Percentiles rank a stretch among this genome's conserved stretches.
phyloP scores from a whole-genome alignment of 2,797 vertebrate species.

The Ctenopoma kingsleyae region DNA sequence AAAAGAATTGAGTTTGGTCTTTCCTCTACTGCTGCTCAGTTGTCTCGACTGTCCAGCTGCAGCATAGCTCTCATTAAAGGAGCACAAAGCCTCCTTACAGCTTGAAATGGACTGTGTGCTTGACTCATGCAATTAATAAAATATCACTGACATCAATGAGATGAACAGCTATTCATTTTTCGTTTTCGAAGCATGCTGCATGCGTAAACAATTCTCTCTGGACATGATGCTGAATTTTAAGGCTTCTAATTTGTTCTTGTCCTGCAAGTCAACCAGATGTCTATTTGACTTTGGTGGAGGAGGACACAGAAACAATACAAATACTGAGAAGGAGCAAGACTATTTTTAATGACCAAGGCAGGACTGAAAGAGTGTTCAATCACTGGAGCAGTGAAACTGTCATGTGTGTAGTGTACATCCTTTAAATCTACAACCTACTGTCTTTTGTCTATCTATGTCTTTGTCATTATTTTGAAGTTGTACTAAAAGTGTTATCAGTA shows the following conservation, averaged over 20 bases:
- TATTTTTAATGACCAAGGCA: conserved; percentile 20
- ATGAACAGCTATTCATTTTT: conserved; percentile 44
- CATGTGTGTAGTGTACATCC: conserved; percentile 7
- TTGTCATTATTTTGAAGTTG: not conserved
- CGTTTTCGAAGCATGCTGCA: conserved; percentile 20
- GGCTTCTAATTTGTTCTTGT: conserved; percentile 27
- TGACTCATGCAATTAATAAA: conserved; percentile 47
- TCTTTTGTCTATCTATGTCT: not conserved
- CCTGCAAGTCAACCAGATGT: conserved; percentile 18
- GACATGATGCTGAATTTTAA: conserved; percentile 20
- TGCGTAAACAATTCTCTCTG: not conserved
- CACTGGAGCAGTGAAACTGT: not conserved
- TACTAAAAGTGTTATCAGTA: conserved; percentile 12
- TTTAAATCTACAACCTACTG: conserved; percentile 3
- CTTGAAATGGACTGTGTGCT: conserved; percentile 34
- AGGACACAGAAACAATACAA: conserved; percentile 20
- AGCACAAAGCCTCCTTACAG: conserved; percentile 43
- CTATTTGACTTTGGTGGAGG: conserved; percentile 14
- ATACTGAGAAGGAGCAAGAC: conserved; percentile 7
- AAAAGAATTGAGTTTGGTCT: conserved; percentile 52
- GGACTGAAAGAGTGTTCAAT: not conserved
- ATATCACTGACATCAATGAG: conserved; percentile 49
- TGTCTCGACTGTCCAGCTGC: conserved; percentile 42
- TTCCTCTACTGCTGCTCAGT: conserved; percentile 26
- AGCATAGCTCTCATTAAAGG: conserved; percentile 57